Conservation (phyloP, 2,888 invertebrate genomes). For the Lasioglossum marginatum region DNA sequence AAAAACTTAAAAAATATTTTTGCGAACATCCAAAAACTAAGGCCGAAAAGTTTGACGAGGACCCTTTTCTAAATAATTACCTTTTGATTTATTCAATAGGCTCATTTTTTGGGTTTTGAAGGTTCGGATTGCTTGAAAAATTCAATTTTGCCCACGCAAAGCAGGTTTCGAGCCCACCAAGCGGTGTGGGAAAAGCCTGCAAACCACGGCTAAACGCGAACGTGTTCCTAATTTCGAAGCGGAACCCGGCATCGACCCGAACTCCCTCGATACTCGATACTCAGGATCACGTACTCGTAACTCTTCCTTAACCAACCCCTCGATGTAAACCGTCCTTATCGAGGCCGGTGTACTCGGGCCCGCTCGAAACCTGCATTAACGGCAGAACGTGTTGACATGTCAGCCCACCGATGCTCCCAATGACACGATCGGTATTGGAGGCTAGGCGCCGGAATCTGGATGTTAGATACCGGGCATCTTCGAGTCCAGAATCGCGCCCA, state of each 20-base stretch:
- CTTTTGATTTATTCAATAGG: too few species aligned
- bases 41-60: too few species aligned
- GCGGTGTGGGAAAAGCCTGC: slow-evolving; percentile 24
- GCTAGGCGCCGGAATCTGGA: slow-evolving; percentile 43
- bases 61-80: too few species aligned
- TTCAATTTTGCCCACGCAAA: background rate
- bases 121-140: background rate
- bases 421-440: slow-evolving; percentile 44
- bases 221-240: slow-evolving; percentile 70
- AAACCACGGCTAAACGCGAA: slow-evolving; percentile 38
- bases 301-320: slow-evolving; percentile 66
- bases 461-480: slow-evolving; percentile 32
- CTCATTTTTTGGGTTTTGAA: too few species aligned
- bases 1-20: too few species aligned
- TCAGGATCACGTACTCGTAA: slow-evolving; percentile 69
- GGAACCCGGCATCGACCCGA: slow-evolving; percentile 67
- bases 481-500: background rate
- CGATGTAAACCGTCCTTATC: slow-evolving; percentile 70
- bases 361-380: slow-evolving; percentile 62
- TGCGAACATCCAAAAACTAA: too few species aligned
- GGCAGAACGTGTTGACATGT: slow-evolving; percentile 61
- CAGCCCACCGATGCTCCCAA: slow-evolving; percentile 47
- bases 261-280: slow-evolving; percentile 66
- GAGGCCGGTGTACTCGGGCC: slow-evolving; percentile 50
- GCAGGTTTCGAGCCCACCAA: background rate